Base-by-base conservation (phyloP, 2,888 invertebrate genomes). In the Catocala fraxini region DNA sequence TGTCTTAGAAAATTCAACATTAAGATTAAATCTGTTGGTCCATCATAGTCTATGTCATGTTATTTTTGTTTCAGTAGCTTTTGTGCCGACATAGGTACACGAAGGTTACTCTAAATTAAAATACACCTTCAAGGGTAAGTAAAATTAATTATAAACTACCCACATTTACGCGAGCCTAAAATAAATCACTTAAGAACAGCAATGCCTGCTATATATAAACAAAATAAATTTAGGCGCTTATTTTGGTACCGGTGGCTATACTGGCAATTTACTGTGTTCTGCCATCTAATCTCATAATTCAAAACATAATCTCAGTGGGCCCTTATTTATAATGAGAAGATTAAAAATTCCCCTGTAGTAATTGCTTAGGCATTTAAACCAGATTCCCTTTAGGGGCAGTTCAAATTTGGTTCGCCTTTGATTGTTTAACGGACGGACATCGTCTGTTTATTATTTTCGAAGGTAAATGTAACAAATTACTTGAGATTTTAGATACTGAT, bases 311-410 rank as follows among this genome's bases (percentile, higher is more conserved):
- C 87, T 87, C 85, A 73, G 77, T 39, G 77, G 79, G 80, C 84
- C 85, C 81, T 87, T 85, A 83, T 77, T 86, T 84, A 86, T 89
- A 89, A 91, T 89, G 85, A 89, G 84, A 71, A 87, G 86, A 90
- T 91, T 89, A 87, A 89, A 89, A 88, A 87, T 86, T 87, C 86
- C 83, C 80, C 79, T 83, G 80, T 82, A 84, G 82, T 86, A 86
- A 87, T 90, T 88, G 82, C 81, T 83, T 83, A 77, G 86, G 82
- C 83, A 82, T 80, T 87, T 82, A 75, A 81, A 84, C 75, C 83
- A 84, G 85, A 86, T 86, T 88, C 84, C 79, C 79, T 87, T 79
- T 55, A 52, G 56, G 35, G 65, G 68, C 61, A 69, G 73, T 69
- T 59, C 57, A 71, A 81, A 79, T 75, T 65, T 80, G 73, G 77